Evolutionary conservation across 2,888 invertebrate genomes (phyloP), one percentile per base, ranked within the genome.

Genomic region (Diarsia rubi): DNA sequence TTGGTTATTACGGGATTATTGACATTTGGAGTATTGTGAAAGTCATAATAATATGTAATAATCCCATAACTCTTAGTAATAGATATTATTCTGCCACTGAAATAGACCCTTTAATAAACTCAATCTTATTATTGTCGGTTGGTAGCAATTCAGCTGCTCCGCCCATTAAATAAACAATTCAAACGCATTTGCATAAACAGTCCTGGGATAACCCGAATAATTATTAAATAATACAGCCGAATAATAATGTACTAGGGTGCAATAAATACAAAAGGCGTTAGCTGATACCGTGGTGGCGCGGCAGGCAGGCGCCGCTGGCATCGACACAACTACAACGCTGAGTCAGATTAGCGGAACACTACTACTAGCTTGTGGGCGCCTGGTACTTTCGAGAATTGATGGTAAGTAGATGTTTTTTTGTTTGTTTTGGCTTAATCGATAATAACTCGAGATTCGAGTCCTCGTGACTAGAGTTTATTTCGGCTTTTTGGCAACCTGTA

Each of bases 291-390:
- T 73, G 81, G 84, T 84, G 83, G 84, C 75, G 82, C 79, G 85
- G 85, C 86, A 84, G 59, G 83, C 86, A 88, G 92, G 92, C 93
- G 93, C 93, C 93, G 89, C 88, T 85, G 74, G 78, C 89, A 86
- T 91, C 90, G 89, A 81, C 90, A 88, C 69, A 83, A 85, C 82
- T 73, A 79, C 83, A 88, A 86, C 84, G 93, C 93, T 93, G 92
- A 93, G 84, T 90, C 92, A 91, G 89, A 88, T 87, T 92, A 91
- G 89, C 89, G 88, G 91, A 92, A 85, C 71, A 82, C 86, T 85
- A 78, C 83, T 87, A 85, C 72, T 75, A 83, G 88, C 69, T 90
- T 89, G 91, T 93, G 91, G 42, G 73, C 76, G 88, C 93, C 92
- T 93, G 90, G 93, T 94, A 90, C 83, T 84, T 85, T 76, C 49